These are phyloP conservation scores for Terrapene triunguis DNA, from an alignment of 2,113 vertebrate genomes.

Conservation along the genomic window DNA sequence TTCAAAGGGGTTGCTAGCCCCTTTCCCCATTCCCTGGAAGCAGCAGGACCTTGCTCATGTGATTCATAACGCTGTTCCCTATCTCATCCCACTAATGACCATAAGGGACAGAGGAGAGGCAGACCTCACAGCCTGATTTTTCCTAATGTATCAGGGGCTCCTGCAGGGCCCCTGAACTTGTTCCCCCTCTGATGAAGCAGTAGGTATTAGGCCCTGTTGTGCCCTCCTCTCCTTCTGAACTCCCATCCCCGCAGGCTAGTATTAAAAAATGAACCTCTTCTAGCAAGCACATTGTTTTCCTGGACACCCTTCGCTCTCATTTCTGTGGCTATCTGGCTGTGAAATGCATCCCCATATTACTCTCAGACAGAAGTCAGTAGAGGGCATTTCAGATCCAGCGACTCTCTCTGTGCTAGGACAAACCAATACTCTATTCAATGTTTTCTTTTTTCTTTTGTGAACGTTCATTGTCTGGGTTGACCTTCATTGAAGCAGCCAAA, in stretches of 20 bases:
- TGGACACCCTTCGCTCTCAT: neutral
- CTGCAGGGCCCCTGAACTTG: neutral
- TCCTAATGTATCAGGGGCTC: neutral
- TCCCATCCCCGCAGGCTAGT: neutral
- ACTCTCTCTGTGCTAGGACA: constrained; percentile 11
- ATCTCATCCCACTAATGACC: neutral
- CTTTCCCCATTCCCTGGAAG: neutral
- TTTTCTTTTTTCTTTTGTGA: constrained; percentile 21
- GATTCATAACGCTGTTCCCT: neutral
- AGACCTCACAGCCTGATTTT: neutral
- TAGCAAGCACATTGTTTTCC: neutral
- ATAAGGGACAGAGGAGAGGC: neutral
- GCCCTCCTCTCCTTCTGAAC: neutral
- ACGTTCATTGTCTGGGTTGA: constrained; percentile 10
- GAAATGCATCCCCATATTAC: neutral
- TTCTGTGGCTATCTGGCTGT: neutral
- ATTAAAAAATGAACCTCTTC: neutral
- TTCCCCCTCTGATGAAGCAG: neutral
- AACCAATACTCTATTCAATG: neutral
- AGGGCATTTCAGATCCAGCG: neutral
- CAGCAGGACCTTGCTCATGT: neutral
- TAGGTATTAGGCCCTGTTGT: neutral
- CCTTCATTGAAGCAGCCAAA: constrained; percentile 50
- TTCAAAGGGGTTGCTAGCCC: neutral
- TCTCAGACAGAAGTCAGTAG: constrained; percentile 3